Conservation (phyloP, 2,888 invertebrate species). For the Caenorhabditis sulstoni region DNA sequence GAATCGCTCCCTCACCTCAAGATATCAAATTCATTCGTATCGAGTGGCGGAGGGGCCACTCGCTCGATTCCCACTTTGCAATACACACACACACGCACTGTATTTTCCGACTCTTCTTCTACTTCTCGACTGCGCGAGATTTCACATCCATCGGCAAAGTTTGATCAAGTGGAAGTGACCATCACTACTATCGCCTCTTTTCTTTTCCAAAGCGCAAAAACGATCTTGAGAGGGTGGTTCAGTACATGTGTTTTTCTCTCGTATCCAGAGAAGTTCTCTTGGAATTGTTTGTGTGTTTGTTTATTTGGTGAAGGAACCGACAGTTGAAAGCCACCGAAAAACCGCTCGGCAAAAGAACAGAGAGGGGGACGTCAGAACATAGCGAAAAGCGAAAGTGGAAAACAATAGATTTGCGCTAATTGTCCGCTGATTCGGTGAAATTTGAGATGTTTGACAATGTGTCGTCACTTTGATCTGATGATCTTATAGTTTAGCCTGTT, state of each 20-base stretch:
- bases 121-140: slow-evolving; percentile 40
- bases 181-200: neutral
- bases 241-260: too few relatives aligned
- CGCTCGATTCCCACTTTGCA: slow-evolving; percentile 23
- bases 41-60: slow-evolving; percentile 16
- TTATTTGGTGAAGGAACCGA: neutral
- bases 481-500: neutral
- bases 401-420: slow-evolving; percentile 1
- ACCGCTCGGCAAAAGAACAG: too few relatives aligned
- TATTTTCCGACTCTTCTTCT: slow-evolving; percentile 29
- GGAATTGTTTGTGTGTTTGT: neutral
- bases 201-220: too few relatives aligned
- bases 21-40: slow-evolving; percentile 53
- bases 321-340: neutral
- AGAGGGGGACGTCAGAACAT: too few relatives aligned
- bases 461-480: neutral
- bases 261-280: too few relatives aligned
- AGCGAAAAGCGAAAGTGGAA: neutral
- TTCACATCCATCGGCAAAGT: slow-evolving; percentile 39
- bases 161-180: slow-evolving; percentile 47
- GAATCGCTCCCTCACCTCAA: slow-evolving; percentile 45
- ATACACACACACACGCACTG: slow-evolving; percentile 21
- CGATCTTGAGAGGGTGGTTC: too few relatives aligned
- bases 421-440: neutral
- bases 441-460: neutral